These are phyloP conservation scores for Arenicola marina DNA, from an alignment of 2,888 invertebrate genomes.

Conservation along the genomic window DNA sequence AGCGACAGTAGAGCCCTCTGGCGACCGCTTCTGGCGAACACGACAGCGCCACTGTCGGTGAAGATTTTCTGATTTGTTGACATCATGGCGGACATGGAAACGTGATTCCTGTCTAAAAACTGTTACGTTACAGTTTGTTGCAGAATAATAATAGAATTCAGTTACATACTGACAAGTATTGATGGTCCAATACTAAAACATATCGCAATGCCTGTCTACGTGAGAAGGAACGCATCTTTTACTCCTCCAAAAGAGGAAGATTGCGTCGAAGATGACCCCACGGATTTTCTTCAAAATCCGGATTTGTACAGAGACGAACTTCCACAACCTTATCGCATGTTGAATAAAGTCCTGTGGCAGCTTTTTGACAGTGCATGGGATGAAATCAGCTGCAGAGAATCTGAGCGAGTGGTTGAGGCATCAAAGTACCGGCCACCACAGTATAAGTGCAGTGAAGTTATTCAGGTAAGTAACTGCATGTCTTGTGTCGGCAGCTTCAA, in stretches of 20 bases:
- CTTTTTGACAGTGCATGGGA: conserved; percentile 53
- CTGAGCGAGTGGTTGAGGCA: conserved; percentile 40
- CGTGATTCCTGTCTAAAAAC: too few species aligned
- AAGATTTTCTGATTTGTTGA: not conserved
- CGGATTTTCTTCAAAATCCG: conserved; percentile 54
- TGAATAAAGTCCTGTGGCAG: conserved; percentile 48
- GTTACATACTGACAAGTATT: too few species aligned
- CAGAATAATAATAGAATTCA: too few species aligned
- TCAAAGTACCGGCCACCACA: conserved; percentile 45
- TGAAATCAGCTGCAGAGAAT: conserved; percentile 43
- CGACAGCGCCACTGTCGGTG: too few species aligned
- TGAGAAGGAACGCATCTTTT: conserved; percentile 46
- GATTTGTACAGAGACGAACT: conserved; percentile 49
- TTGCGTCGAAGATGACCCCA: too few species aligned
- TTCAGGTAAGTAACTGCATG: conserved; percentile 31
- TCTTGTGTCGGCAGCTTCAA: too few species aligned
- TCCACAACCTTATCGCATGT: conserved; percentile 57
- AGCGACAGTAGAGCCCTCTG: too few species aligned
- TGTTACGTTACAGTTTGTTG: not conserved
- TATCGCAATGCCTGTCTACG: conserved; percentile 51
- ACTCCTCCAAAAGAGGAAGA: too few species aligned
- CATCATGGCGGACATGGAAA: conserved; percentile 35
- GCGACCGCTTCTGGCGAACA: too few species aligned
- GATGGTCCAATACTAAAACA: too few species aligned
- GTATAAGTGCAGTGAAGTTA: conserved; percentile 40